Evolutionary conservation across 2,113 vertebrate species (phyloP).

Genomic region (Gopherus flavomarginatus): DNA sequence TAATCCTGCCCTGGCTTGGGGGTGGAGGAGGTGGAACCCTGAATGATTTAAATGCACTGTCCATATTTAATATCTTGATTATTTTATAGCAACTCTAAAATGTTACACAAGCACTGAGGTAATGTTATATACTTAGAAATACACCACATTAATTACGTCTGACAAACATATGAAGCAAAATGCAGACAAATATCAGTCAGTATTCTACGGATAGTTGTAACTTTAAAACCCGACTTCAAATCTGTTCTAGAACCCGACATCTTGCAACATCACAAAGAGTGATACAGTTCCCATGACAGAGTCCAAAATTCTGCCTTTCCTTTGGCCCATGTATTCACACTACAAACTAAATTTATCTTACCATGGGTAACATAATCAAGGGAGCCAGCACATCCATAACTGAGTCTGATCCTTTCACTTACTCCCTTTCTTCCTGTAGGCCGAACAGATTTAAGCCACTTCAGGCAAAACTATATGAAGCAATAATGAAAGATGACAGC

Average conservation of each 20-base stretch:
- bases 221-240: slow-evolving; percentile 9
- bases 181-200: not conserved
- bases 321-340: not conserved
- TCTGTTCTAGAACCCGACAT: slow-evolving; percentile 41
- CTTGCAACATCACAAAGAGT: slow-evolving; percentile 2
- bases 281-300: not conserved
- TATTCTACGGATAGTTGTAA: not conserved
- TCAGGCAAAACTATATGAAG: slow-evolving; percentile 32
- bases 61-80: not conserved
- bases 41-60: not conserved
- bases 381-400: not conserved
- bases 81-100: not conserved
- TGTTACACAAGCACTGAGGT: not conserved
- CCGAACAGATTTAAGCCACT: not conserved
- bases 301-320: not conserved
- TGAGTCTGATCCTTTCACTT: not conserved
- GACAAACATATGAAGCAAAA: not conserved
- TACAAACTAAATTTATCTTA: not conserved
- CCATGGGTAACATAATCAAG: slow-evolving; percentile 53
- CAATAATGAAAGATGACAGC: slow-evolving; percentile 49
- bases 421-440: not conserved
- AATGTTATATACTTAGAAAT: not conserved
- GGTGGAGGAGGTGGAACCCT: not conserved
- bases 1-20: not conserved
- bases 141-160: not conserved